These are phyloP conservation scores for Napeogenes inachia DNA, from an alignment of 2,888 invertebrate genomes.

Conservation along the genomic window DNA sequence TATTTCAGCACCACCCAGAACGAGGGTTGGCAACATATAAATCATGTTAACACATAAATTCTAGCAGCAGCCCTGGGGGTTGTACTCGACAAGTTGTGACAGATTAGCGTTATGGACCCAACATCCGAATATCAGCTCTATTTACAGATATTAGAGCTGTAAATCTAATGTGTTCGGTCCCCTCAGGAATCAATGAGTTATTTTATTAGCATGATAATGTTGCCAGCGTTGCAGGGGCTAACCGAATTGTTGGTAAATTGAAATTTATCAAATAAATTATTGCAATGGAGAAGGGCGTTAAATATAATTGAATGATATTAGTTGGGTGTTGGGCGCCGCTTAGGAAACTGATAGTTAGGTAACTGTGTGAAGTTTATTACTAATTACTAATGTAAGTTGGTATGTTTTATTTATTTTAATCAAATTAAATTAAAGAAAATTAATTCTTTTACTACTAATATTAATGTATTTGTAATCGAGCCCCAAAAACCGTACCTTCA, in stretches of 20 bases:
- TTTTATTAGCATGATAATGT: slow-evolving; percentile 64
- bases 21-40: slow-evolving; percentile 56
- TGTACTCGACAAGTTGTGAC: slow-evolving; percentile 38
- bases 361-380: too few species aligned
- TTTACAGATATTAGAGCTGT: slow-evolving; percentile 14
- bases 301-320: slow-evolving; percentile 32
- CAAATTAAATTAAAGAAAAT: too few species aligned
- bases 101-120: slow-evolving; percentile 34
- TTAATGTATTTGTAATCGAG: neutral
- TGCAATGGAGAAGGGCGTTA: slow-evolving; percentile 34
- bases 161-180: slow-evolving; percentile 26
- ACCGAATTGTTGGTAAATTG: slow-evolving; percentile 66
- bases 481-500: neutral
- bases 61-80: slow-evolving; percentile 56
- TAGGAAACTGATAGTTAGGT: slow-evolving; percentile 10
- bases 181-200: slow-evolving; percentile 39
- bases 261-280: slow-evolving; percentile 75
- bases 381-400: too few species aligned
- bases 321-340: slow-evolving; percentile 17
- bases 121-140: slow-evolving; percentile 32
- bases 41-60: slow-evolving; percentile 76
- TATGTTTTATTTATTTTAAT: too few species aligned
- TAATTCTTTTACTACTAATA: too few species aligned
- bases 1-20: slow-evolving; percentile 33
- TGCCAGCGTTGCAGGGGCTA: slow-evolving; percentile 55